Percentiles rank a stretch among this genome's conserved stretches.
Conservation (phyloP, 1,140 invertebrate genomes). For the Theocolax elegans region DNA sequence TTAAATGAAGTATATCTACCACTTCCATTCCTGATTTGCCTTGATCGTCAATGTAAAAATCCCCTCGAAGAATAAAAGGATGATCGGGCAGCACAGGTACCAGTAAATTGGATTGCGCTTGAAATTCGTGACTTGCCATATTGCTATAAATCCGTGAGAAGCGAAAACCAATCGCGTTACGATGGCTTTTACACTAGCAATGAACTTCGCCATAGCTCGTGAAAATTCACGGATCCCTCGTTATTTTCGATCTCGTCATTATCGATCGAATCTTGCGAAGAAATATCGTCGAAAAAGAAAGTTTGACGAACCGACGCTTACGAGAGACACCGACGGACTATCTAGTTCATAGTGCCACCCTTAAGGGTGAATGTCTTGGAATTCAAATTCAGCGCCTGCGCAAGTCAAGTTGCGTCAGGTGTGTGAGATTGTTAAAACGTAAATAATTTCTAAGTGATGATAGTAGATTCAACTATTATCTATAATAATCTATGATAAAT, state of each 20-base stretch:
- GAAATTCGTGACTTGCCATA: slow-evolving; percentile 83
- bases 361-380: not conserved
- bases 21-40: slow-evolving; percentile 88
- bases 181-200: slow-evolving; percentile 84
- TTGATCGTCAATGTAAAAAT: slow-evolving; percentile 86
- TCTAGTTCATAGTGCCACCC: slow-evolving; percentile 3
- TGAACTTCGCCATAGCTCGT: slow-evolving; percentile 73
- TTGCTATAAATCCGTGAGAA: slow-evolving; percentile 81
- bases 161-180: slow-evolving; percentile 83
- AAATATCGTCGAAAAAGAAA: not conserved
- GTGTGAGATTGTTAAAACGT: no score
- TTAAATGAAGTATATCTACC: slow-evolving; percentile 69
- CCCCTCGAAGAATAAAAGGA: slow-evolving; percentile 82
- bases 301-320: not conserved
- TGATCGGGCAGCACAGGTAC: slow-evolving; percentile 80
- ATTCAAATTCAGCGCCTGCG: slow-evolving; percentile 33
- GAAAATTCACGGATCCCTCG: not conserved
- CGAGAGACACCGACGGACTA: slow-evolving; percentile 8
- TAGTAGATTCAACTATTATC: no score
- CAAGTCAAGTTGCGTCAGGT: not conserved
- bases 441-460: no score
- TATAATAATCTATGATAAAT: no score
- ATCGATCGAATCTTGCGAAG: not conserved
- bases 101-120: slow-evolving; percentile 79
- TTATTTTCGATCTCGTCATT: not conserved